Evolutionary conservation across 2,113 vertebrate genomes (phyloP).

Genomic region (Podocnemis expansa): DNA sequence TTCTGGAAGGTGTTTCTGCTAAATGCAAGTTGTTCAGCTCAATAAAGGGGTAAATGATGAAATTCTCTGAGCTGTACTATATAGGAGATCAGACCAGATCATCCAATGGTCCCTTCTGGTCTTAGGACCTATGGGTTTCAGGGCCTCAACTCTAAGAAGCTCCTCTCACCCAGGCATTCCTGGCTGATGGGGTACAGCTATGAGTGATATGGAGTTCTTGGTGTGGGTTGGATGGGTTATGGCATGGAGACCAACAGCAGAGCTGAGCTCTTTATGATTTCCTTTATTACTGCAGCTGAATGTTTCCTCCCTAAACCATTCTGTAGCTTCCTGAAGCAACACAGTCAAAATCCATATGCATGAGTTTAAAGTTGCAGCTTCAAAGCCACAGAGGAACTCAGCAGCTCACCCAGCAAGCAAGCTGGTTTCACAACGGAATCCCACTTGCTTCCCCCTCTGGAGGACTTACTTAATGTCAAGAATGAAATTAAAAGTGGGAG

Average conservation of each 20-base stretch:
- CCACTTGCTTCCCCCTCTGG: constrained; percentile 10
- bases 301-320: not conserved
- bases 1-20: constrained; percentile 24
- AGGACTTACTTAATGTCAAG: not conserved
- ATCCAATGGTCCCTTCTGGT: not conserved
- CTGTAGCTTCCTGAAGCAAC: constrained; percentile 45
- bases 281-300: not conserved
- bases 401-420: constrained; percentile 7
- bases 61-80: not conserved
- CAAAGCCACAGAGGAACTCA: constrained; percentile 6
- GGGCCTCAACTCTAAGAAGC: rapidly evolving
- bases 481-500: not conserved
- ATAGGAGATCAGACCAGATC: rapidly evolving
- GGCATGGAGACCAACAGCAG: rapidly evolving
- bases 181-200: rapidly evolving
- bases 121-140: not conserved
- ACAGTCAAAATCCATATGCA: constrained; percentile 16
- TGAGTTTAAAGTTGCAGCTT: constrained; percentile 58
- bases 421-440: not conserved
- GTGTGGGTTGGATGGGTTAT: not conserved
- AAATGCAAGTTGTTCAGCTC: constrained; percentile 1
- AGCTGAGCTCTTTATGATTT: constrained; percentile 39
- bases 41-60: not conserved
- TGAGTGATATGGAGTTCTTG: rapidly evolving
- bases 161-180: not conserved